Conservation (phyloP, 2,113 vertebrate genomes). For the Sturnus vulgaris region DNA sequence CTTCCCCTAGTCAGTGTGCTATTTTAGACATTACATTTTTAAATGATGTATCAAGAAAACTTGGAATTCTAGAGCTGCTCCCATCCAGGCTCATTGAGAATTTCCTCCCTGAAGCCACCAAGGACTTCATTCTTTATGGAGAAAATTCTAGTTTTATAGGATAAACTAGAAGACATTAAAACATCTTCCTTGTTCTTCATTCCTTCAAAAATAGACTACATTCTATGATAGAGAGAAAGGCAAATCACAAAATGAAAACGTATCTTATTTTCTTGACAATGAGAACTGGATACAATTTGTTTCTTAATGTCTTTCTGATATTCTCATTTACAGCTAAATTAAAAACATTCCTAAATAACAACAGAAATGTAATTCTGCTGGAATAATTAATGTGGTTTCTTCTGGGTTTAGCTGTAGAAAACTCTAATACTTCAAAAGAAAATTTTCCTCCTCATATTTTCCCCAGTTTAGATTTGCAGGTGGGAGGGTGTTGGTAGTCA, state of each 20-base stretch:
- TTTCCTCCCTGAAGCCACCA: not conserved
- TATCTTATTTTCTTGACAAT: not conserved
- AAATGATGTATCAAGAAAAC: not conserved
- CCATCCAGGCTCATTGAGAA: not conserved
- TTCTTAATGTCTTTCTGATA: not conserved
- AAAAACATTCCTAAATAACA: not conserved
- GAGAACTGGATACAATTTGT: not conserved
- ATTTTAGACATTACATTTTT: not conserved
- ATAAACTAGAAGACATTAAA: not conserved
- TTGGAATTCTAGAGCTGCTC: not conserved
- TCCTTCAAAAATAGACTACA: not conserved
- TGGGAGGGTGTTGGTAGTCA: fast-evolving
- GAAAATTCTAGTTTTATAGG: not conserved
- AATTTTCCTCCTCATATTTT: not conserved
- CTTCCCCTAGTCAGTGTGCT: not conserved
- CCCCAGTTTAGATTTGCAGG: fast-evolving
- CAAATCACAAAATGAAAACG: not conserved
- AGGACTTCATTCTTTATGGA: not conserved
- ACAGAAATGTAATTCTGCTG: not conserved
- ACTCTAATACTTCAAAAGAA: not conserved
- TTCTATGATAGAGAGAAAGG: not conserved
- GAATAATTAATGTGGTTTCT: not conserved
- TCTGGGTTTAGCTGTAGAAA: not conserved
- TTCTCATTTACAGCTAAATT: not conserved
- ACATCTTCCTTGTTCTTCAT: not conserved